These are phyloP conservation scores for Endomychus coccineus DNA, from an alignment of 2,888 invertebrate species.

Conservation along the genomic window DNA sequence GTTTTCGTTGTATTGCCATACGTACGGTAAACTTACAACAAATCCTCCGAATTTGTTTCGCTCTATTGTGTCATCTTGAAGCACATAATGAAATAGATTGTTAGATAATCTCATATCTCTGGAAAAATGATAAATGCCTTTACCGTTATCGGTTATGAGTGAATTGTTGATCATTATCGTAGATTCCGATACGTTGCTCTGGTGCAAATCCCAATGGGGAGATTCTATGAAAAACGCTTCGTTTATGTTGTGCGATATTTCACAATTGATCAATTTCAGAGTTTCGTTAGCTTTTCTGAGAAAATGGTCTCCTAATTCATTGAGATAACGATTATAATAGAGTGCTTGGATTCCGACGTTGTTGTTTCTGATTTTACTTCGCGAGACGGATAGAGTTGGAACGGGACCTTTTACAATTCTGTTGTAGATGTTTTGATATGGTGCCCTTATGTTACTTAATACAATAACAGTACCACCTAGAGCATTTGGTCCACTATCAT, in stretches of 20 bases:
- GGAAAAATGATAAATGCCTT: conserved; percentile 82
- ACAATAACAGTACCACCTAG: conserved; percentile 77
- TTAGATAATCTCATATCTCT: conserved; percentile 92
- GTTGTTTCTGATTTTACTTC: conserved; percentile 73
- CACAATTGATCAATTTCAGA: conserved; percentile 69
- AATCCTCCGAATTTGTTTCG: conserved; percentile 83
- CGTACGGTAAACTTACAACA: conserved; percentile 82
- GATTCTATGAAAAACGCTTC: conserved; percentile 79
- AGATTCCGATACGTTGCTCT: conserved; percentile 84
- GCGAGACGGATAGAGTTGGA: conserved; percentile 64
- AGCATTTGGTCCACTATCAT: conserved; percentile 70
- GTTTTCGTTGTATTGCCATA: conserved; percentile 92
- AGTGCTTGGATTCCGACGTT: conserved; percentile 71
- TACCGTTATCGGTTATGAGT: conserved; percentile 78
- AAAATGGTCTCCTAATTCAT: conserved; percentile 79
- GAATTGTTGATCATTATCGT: conserved; percentile 82
- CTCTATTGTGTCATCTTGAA: conserved; percentile 80
- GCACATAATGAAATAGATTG: conserved; percentile 91
- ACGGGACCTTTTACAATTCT: conserved; percentile 71
- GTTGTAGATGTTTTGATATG: conserved; percentile 64
- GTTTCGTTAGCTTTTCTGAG: conserved; percentile 83
- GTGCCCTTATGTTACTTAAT: conserved; percentile 65
- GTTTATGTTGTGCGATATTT: conserved; percentile 69
- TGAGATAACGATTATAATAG: conserved; percentile 83
- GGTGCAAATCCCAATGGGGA: conserved; percentile 78